Evolutionary conservation across 1,140 invertebrate species (phyloP), one percentile per base, ranked within the genome.

Genomic region (Pteromalus puparum): DNA sequence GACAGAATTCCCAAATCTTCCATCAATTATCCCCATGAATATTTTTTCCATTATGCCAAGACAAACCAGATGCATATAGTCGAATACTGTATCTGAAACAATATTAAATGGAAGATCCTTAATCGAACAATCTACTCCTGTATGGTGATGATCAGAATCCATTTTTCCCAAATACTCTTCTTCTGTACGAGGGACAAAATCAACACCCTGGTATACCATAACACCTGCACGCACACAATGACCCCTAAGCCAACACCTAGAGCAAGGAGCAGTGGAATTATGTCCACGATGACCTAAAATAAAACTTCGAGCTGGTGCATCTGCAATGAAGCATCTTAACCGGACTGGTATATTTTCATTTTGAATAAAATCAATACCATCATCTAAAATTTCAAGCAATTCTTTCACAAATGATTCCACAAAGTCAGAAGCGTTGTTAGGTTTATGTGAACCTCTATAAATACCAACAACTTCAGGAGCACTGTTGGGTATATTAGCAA

Each of bases 241-340:
- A 12, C 85, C 82, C 10, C 46, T 74, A 61, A 86, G n/a, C 82
- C 82, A 83, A 61, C 85, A 86, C n/a, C 79, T 79, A 5, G 85
- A 86, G 53, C 82, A 86, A 61, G 85, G 82, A 61, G 53, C 68
- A 15, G 18, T 42, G 3, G 82, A 84, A 84, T 75, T 81, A 78
- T 87, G 83, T 26, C 34, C 80, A 21, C 10, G 10, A 81, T 85
- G 86, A 72, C 78, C 48, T 34, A 87, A 81, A 28, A 78, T 38
- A 74, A 85, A 80, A 24, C 81, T 81, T 48, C 86, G 81, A 21
- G 77, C 84, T 13, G 81, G 86, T 4, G 86, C 84, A 83, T 87
- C 86, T 28, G 84, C 84, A 15, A 87, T 85, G 73, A 87, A 87
- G 30, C 80, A 82, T n/a, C 84, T 78, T 28, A 87, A 74, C n/a